Evolutionary conservation across 2,797 vertebrate genomes (phyloP).

Genomic region (Sebastes itinus): DNA sequence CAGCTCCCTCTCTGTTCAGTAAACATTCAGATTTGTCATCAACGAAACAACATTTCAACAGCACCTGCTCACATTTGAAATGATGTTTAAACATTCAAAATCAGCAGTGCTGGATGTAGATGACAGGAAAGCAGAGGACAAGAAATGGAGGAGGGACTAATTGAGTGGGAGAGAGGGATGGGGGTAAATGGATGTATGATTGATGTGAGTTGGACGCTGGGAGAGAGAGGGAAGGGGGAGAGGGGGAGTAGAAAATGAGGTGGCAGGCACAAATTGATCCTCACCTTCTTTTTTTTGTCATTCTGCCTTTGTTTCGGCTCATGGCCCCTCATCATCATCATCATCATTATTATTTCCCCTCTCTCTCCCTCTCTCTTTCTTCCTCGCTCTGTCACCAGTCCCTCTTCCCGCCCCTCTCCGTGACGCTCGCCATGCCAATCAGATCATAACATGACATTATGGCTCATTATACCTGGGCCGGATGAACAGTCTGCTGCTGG

Average conservation of each 20-base stretch:
- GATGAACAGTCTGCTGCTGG: conserved; percentile 24
- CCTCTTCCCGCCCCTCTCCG: conserved; percentile 50
- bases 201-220: conserved; percentile 72
- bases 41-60: background rate
- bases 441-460: conserved; percentile 70
- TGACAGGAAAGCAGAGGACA: conserved; percentile 32
- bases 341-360: conserved; percentile 53
- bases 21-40: conserved; percentile 7
- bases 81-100: conserved; percentile 21
- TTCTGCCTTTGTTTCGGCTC: conserved; percentile 73
- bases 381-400: conserved; percentile 42
- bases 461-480: conserved; percentile 70
- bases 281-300: conserved; percentile 57
- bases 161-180: conserved; percentile 63
- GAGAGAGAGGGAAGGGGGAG: conserved; percentile 28
- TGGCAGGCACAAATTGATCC: conserved; percentile 60
- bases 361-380: conserved; percentile 12
- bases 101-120: conserved; percentile 29
- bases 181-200: conserved; percentile 71
- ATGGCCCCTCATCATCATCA: conserved; percentile 67
- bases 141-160: conserved; percentile 56
- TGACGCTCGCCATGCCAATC: conserved; percentile 66
- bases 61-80: conserved; percentile 20
- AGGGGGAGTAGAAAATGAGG: conserved; percentile 43
- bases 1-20: background rate